phyloP scores from a whole-genome alignment of 1,140 invertebrate genomes.

The Nasonia longicornis region DNA sequence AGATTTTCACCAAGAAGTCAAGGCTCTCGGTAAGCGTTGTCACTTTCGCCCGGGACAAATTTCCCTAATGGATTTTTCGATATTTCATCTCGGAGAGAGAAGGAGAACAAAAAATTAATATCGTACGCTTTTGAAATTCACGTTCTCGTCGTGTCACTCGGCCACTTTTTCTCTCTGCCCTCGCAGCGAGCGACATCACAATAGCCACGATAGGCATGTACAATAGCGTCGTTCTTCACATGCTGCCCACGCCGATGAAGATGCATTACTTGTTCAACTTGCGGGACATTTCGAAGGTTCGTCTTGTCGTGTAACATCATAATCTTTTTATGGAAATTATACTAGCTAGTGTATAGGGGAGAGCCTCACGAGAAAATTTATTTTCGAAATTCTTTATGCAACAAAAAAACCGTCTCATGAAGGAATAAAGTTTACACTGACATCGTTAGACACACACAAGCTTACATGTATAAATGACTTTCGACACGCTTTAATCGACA shows the following conservation, averaged over 20 bases:
- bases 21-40: constrained; percentile 60
- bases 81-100: constrained; percentile 14
- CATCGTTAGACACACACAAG: no score
- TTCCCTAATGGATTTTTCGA: constrained; percentile 13
- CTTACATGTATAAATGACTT: no score
- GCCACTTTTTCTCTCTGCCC: constrained; percentile 40
- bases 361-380: no score
- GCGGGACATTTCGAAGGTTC: constrained; percentile 84
- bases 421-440: no score
- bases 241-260: constrained; percentile 87
- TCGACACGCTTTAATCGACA: no score
- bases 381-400: no score
- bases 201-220: constrained; percentile 82
- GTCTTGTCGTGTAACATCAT: background rate
- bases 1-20: constrained; percentile 83
- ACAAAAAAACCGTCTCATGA: no score
- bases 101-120: constrained; percentile 24
- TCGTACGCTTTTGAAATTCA: background rate
- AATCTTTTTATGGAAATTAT: background rate
- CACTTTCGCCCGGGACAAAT: background rate
- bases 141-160: background rate
- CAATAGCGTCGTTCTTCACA: constrained; percentile 75
- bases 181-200: constrained; percentile 71
- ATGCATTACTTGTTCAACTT: constrained; percentile 92
- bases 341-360: no score